These are phyloP conservation scores for Thyatira batis DNA, from an alignment of 2,888 invertebrate genomes.

Conservation along the genomic window DNA sequence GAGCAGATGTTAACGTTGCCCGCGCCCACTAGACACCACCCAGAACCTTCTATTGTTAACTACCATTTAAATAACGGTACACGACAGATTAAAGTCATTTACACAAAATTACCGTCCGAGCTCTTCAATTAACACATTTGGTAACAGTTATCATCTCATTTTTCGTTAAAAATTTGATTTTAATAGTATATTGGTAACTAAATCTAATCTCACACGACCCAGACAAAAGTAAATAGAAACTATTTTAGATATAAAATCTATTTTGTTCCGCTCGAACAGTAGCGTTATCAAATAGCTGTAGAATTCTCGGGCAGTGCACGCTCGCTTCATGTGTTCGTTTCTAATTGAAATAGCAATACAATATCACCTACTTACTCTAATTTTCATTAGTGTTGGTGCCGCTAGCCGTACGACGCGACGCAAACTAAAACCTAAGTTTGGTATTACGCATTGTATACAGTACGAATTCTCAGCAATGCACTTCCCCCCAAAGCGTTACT, in stretches of 20 bases:
- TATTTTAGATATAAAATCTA: not conserved
- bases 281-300: not conserved
- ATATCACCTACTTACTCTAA: not conserved
- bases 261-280: not conserved
- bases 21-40: conserved; percentile 27
- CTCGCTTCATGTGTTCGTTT: not conserved
- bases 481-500: not conserved
- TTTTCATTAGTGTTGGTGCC: not conserved
- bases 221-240: not conserved
- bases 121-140: no score
- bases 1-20: conserved; percentile 44
- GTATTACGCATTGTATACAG: not conserved
- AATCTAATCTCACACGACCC: not conserved
- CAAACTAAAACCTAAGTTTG: not conserved
- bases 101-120: no score
- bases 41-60: conserved; percentile 28
- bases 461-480: not conserved
- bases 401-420: not conserved
- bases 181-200: no score
- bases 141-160: no score
- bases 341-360: not conserved
- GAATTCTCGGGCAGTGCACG: not conserved
- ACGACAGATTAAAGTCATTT: not conserved
- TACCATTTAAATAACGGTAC: conserved; percentile 15
- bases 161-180: no score